Percentiles rank a stretch among this genome's conserved stretches.
Evolutionary conservation across 2,888 invertebrate species (phyloP).

Genomic region (Anagyrus pseudococci): DNA sequence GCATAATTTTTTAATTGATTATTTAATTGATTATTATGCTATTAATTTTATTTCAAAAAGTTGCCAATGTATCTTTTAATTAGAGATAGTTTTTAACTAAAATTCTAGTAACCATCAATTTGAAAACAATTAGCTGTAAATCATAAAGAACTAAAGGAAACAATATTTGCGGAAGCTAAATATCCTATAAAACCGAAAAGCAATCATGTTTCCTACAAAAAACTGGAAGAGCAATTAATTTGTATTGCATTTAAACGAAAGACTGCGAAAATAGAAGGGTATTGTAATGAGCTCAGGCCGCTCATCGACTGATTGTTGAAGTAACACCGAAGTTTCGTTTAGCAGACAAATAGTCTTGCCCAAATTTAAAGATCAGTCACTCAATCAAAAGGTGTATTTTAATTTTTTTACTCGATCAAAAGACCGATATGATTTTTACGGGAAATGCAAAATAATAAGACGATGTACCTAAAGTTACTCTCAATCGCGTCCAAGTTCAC

Average conservation of each 20-base stretch:
- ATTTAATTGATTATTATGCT: neutral
- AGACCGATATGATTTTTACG: neutral
- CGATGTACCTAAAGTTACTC: conserved; percentile 39
- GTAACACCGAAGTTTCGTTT: conserved; percentile 19
- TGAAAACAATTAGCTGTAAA: neutral
- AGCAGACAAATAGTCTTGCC: conserved; percentile 28
- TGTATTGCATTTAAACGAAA: conserved; percentile 32
- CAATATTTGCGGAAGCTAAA: too few species aligned
- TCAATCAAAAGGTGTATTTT: conserved; percentile 29
- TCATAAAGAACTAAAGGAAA: too few species aligned
- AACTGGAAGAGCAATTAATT: conserved; percentile 20
- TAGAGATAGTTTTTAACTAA: neutral
- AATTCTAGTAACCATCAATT: neutral
- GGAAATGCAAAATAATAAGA: conserved; percentile 13
- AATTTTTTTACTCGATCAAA: conserved; percentile 23
- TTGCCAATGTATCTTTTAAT: too few species aligned
- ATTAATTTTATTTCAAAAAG: too few species aligned
- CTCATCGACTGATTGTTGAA: conserved; percentile 32
- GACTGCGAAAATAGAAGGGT: conserved; percentile 32
- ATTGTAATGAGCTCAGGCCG: conserved; percentile 15
- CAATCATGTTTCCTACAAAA: neutral
- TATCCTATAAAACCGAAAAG: too few species aligned
- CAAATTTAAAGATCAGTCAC: conserved; percentile 20
- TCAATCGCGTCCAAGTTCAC: conserved; percentile 34
- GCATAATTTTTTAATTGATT: too few species aligned